Evolutionary conservation across 2,888 invertebrate species (phyloP).

Genomic region (Drosophila neotestacea): DNA sequence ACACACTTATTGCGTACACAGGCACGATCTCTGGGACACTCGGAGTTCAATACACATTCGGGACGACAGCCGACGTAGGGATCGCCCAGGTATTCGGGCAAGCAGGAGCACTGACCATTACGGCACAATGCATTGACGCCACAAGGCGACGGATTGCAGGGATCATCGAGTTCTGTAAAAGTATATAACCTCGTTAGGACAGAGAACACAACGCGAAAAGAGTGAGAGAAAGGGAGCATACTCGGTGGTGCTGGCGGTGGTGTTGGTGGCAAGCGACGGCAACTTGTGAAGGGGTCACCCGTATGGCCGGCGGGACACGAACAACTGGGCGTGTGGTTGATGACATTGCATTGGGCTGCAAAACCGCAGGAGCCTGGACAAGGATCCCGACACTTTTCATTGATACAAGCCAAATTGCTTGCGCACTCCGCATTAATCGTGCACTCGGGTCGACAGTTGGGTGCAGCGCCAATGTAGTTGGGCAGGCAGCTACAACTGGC

Average conservation of each 20-base stretch:
- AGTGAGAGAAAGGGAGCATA: constrained; percentile 48
- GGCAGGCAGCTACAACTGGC: constrained; percentile 91
- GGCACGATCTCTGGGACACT: constrained; percentile 91
- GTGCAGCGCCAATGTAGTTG: constrained; percentile 90
- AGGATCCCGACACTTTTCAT: constrained; percentile 90
- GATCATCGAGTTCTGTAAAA: constrained; percentile 85
- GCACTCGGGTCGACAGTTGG: constrained; percentile 92
- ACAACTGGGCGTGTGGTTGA: constrained; percentile 92
- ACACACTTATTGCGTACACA: constrained; percentile 92
- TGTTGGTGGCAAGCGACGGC: constrained; percentile 87
- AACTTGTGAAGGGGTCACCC: constrained; percentile 92
- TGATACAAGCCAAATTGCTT: constrained; percentile 90
- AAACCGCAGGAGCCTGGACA: constrained; percentile 92
- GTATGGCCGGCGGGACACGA: constrained; percentile 89
- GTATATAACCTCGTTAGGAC: constrained; percentile 1
- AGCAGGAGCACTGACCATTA: constrained; percentile 90
- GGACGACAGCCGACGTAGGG: constrained; percentile 92
- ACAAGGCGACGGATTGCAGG: constrained; percentile 91
- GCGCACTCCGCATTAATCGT: constrained; percentile 91
- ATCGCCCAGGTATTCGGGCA: constrained; percentile 91
- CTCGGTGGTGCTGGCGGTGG: constrained; percentile 79
- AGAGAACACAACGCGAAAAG: constrained; percentile 1
- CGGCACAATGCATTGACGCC: constrained; percentile 91
- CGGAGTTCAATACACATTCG: constrained; percentile 92
- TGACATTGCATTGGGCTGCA: constrained; percentile 90